A percentile compares a stretch with the other conserved stretches of the same genome.
These are phyloP conservation scores for Maconellicoccus hirsutus DNA, from an alignment of 1,140 invertebrate species.

Conservation along the genomic window DNA sequence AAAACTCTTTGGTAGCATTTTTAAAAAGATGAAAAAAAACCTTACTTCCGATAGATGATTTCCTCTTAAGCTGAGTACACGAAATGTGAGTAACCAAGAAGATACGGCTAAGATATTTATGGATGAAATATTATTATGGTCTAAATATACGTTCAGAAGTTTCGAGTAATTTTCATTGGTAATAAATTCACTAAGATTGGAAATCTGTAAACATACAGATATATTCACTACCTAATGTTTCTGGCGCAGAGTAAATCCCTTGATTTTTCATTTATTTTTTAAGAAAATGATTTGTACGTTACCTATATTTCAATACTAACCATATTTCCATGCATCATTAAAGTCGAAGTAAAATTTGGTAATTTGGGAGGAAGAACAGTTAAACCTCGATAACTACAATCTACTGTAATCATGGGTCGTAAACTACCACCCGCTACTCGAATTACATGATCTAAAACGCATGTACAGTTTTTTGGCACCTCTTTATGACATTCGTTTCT, in stretches of 20 bases:
- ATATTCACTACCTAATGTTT: too few relatives aligned
- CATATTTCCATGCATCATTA: constrained; percentile 44
- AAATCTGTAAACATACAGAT: constrained; percentile 48
- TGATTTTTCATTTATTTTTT: too few relatives aligned
- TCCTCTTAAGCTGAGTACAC: constrained; percentile 55
- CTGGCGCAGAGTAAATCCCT: too few relatives aligned
- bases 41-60: constrained; percentile 58
- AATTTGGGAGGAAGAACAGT: constrained; percentile 40
- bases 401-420: constrained; percentile 39
- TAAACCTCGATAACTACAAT: constrained; percentile 42
- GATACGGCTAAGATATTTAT: constrained; percentile 60
- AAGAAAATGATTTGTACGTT: too few relatives aligned
- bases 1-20: too few relatives aligned
- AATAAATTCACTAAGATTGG: constrained; percentile 46
- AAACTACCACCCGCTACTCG: constrained; percentile 30
- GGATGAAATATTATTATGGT: constrained; percentile 56
- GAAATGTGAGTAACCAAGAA: constrained; percentile 60
- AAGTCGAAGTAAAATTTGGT: constrained; percentile 43
- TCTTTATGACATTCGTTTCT: constrained; percentile 24
- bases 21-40: too few relatives aligned
- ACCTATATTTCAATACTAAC: too few relatives aligned
- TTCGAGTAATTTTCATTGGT: constrained; percentile 50
- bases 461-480: constrained; percentile 21
- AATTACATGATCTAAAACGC: constrained; percentile 29
- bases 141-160: constrained; percentile 59